Evolutionary conservation across 2,113 vertebrate species (phyloP).

Genomic region (Cisticola juncidis): DNA sequence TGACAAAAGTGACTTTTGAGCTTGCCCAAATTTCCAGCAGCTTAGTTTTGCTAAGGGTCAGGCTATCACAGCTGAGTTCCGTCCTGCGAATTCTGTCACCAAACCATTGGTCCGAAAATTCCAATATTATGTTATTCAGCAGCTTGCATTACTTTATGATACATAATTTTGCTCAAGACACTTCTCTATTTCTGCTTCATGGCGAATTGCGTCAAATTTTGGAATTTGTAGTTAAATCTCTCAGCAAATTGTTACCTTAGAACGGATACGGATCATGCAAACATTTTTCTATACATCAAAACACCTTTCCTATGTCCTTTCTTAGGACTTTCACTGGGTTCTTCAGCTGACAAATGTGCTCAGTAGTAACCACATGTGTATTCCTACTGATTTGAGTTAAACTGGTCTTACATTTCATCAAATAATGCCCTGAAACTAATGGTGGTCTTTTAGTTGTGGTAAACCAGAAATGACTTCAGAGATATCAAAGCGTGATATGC

Average conservation of each 20-base stretch:
- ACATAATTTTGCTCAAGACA: not conserved
- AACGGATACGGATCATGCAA: not conserved
- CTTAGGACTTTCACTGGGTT: not conserved
- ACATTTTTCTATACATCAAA: not conserved
- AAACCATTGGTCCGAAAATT: not conserved
- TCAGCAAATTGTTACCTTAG: not conserved
- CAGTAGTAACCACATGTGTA: not conserved
- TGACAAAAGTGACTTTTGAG: not conserved
- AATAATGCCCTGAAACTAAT: not conserved
- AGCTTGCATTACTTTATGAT: not conserved
- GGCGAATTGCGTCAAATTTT: not conserved
- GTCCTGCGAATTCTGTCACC: not conserved
- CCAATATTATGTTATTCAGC: not conserved
- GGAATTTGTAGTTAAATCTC: not conserved
- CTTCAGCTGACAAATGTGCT: not conserved
- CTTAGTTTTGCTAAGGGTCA: not conserved
- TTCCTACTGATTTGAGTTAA: not conserved
- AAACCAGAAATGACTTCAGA: not conserved
- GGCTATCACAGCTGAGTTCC: not conserved
- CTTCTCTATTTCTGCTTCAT: not conserved
- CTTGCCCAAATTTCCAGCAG: not conserved
- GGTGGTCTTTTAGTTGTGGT: not conserved
- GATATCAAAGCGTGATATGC: not conserved
- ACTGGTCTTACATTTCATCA: not conserved
- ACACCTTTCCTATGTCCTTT: not conserved